Conservation (phyloP, 2,888 invertebrate species). For the Lasioglossum calceatum region DNA sequence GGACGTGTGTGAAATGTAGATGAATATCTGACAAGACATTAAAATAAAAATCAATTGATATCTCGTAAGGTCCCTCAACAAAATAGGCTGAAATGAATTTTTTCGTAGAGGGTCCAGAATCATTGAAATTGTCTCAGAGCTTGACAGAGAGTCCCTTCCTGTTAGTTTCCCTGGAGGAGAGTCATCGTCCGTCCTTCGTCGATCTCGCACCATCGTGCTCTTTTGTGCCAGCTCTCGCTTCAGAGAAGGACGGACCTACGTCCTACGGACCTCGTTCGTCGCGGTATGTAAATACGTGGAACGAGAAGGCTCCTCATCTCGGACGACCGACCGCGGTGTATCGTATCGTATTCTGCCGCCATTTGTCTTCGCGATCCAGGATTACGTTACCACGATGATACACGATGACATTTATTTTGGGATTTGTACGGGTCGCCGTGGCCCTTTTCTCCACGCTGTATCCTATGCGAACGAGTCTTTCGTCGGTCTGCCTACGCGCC, state of each 20-base stretch:
- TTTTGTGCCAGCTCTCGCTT: constrained; percentile 47
- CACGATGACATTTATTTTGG: constrained; percentile 78
- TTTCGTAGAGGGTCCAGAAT: neutral
- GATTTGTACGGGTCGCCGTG: constrained; percentile 69
- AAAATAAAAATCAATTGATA: neutral
- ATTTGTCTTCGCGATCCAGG: constrained; percentile 79
- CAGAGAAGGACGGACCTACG: constrained; percentile 61
- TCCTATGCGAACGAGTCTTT: constrained; percentile 56
- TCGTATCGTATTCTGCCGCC: constrained; percentile 78
- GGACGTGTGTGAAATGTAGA: neutral
- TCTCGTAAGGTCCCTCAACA: neutral
- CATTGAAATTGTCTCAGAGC: neutral
- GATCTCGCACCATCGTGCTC: constrained; percentile 66
- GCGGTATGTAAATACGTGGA: constrained; percentile 72
- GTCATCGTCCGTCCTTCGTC: constrained; percentile 80
- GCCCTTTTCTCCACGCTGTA: constrained; percentile 53
- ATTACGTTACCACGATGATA: constrained; percentile 79
- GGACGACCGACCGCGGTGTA: constrained; percentile 72
- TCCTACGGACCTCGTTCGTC: constrained; percentile 59
- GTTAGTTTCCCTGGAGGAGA: constrained; percentile 64
- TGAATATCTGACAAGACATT: neutral
- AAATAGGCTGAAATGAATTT: neutral
- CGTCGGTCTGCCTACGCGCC: constrained; percentile 54
- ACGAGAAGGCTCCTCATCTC: constrained; percentile 69
- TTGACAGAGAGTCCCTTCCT: constrained; percentile 51